Evolutionary conservation across 2,113 vertebrate genomes (phyloP).

Genomic region (Ifrita kowaldi): DNA sequence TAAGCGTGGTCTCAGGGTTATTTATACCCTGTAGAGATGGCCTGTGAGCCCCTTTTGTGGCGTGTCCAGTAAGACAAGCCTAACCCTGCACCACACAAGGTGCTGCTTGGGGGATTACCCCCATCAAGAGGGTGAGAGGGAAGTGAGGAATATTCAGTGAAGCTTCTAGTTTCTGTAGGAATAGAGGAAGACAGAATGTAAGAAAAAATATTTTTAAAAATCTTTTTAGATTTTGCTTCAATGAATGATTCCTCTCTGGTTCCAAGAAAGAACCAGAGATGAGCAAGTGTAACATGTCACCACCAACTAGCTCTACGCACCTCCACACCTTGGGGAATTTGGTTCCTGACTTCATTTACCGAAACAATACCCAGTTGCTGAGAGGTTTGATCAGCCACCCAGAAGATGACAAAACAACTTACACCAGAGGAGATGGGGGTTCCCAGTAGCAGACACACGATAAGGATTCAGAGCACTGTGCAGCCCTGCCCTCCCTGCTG

Average conservation of each 20-base stretch:
- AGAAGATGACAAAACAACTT: neutral
- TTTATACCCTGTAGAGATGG: neutral
- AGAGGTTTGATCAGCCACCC: neutral
- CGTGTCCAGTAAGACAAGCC: neutral
- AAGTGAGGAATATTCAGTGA: neutral
- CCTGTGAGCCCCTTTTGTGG: neutral
- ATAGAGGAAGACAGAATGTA: neutral
- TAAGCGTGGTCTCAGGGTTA: neutral
- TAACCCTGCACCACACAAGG: neutral
- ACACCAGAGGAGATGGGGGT: neutral
- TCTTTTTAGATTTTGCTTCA: neutral
- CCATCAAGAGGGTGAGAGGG: neutral
- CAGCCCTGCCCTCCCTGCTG: neutral
- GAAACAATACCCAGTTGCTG: neutral
- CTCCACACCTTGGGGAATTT: neutral
- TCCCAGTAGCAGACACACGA: neutral
- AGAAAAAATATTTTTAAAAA: neutral
- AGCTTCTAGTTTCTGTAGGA: neutral
- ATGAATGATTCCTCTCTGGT: neutral
- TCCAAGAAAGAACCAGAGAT: neutral
- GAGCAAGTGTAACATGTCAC: neutral
- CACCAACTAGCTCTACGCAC: accelerated
- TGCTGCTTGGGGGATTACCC: neutral
- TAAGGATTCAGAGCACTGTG: neutral
- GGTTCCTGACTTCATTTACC: neutral